Conservation (phyloP, 2,797 vertebrate genomes). For the Melanogrammus aeglefinus region DNA sequence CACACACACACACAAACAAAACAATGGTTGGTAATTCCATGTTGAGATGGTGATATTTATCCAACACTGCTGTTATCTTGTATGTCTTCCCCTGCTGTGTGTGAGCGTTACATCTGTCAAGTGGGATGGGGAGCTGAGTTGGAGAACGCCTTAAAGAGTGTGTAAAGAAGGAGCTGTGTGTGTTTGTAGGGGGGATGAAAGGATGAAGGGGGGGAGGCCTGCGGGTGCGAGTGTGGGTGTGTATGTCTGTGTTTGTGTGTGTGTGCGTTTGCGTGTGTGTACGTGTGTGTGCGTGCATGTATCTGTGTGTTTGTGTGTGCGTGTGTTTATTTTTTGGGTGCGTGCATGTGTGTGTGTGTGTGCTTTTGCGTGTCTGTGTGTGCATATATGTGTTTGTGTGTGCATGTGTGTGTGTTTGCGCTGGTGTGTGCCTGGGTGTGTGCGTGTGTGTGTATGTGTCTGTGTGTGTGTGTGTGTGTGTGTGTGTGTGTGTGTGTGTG, state of each 20-base stretch:
- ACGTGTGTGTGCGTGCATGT: no score
- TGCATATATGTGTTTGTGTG: no score
- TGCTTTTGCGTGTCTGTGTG: no score
- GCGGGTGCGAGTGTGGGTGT: constrained; percentile 10
- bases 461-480: no score
- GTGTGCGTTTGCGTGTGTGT: no score
- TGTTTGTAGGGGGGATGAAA: neutral
- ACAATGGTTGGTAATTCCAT: constrained; percentile 50
- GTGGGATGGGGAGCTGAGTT: constrained; percentile 55
- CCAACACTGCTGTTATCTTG: constrained; percentile 69
- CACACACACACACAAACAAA: neutral
- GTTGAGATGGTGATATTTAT: constrained; percentile 67
- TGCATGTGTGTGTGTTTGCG: no score
- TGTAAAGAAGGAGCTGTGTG: constrained; percentile 32
- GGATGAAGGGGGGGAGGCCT: neutral
- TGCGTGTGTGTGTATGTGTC: constrained; percentile 8
- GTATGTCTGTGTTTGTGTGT: neutral
- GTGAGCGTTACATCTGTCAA: constrained; percentile 71
- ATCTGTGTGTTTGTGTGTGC: no score
- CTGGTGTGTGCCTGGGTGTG: no score
- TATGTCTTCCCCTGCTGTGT: constrained; percentile 65
- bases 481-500: constrained; percentile 8
- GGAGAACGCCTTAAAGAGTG: constrained; percentile 8
- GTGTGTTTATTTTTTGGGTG: no score
- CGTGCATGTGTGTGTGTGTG: no score